Evolutionary conservation across 2,888 invertebrate species (phyloP), one percentile per base, ranked within the genome.

Genomic region (Holacanthella duospinosa): DNA sequence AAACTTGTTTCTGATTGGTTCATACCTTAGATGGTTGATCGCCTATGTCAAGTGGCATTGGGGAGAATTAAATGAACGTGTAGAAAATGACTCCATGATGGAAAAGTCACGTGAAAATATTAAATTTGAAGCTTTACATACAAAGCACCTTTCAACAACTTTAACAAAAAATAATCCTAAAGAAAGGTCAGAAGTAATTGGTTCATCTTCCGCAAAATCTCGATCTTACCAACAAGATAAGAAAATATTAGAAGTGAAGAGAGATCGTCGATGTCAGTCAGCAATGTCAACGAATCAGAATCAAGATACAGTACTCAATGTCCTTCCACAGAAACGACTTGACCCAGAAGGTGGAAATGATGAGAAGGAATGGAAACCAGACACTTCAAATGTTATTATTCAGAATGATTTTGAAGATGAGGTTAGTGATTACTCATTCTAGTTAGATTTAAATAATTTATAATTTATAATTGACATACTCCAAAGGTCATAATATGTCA

Each of bases 41-140:
- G 83, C 83, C 73, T 83, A 83, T 65, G 84, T 89, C n/a, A 80
- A 82, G 2, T 78, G 79, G n/a, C 81, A 86, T 68, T 87, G 84
- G 75, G 81, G 82, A 19, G 80, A 80, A 61, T 79, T 88, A 53
- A 83, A 86, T 70, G 74, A 80, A 58, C 80, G 88, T 64, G 86
- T 89, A 0, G 82, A 79, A 63, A 70, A 72, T 75, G 82, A 88
- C 79, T 75, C 84, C 77, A 77, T 81, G 75, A 78, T 82, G 76
- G 81, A 84, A 64, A 74, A 74, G 44, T 74, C 74, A 54, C 68
- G 70, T 77, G 71, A 84, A 79, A 72, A 76, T 77, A 73, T 81
- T 76, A 78, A 82, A 77, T 60, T 65, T 43, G 43, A 64, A 28
- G 24, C 29, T 9, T 6, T 27, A 12, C 27, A 29, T 2, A 6